These are phyloP conservation scores for Oreohelix idahoensis DNA, from an alignment of 1,140 invertebrate genomes.

Conservation along the genomic window DNA sequence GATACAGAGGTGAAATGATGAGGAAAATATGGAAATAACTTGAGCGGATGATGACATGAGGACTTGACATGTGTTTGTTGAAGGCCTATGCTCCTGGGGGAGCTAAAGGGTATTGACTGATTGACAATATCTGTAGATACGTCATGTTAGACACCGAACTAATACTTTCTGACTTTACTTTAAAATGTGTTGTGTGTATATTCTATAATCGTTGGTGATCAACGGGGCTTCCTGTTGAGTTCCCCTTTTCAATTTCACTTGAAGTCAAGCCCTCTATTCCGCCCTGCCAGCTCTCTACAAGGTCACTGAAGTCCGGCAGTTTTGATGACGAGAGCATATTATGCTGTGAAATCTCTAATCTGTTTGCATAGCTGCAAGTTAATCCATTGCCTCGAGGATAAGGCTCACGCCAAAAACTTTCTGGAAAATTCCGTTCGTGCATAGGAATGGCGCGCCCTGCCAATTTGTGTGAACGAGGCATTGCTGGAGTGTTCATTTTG, in stretches of 20 bases:
- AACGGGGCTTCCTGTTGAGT: not conserved
- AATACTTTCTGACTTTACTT: too few relatives aligned
- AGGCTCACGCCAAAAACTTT: conserved; percentile 65
- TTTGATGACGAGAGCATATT: conserved; percentile 41
- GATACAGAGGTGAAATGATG: too few relatives aligned
- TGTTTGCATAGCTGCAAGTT: not conserved
- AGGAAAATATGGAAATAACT: too few relatives aligned
- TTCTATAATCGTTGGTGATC: not conserved
- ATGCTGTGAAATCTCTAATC: not conserved
- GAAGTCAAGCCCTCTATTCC: conserved; percentile 24
- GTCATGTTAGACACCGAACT: too few relatives aligned
- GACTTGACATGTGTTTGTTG: too few relatives aligned
- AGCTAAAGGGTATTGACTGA: too few relatives aligned
- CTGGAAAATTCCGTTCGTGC: conserved; percentile 62
- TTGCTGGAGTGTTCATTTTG: not conserved
- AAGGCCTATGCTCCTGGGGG: too few relatives aligned
- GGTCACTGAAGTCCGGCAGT: conserved; percentile 66
- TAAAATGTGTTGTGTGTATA: too few relatives aligned
- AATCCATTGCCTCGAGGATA: conserved; percentile 10
- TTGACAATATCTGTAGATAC: too few relatives aligned
- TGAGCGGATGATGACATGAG: too few relatives aligned
- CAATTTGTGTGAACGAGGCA: conserved; percentile 18
- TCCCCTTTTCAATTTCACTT: not conserved
- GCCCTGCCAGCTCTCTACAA: conserved; percentile 64
- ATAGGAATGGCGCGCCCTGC: conserved; percentile 53